Base-by-base conservation (phyloP, 2,113 vertebrate species). In the Sinocyclocheilus anshuiensis region DNA sequence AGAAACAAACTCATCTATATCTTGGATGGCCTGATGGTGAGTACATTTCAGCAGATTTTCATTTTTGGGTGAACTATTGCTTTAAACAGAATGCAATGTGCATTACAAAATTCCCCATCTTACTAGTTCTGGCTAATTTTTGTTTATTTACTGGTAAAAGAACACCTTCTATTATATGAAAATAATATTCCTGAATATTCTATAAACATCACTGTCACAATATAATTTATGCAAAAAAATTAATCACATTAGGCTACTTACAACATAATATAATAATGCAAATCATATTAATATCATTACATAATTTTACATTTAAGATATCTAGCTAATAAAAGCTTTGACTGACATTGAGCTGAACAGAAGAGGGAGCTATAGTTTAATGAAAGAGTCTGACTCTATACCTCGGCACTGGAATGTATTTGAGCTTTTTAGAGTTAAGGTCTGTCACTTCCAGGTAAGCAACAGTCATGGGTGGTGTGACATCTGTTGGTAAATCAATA, bases 391-490 rank as follows among this genome's bases (percentile, higher is more conserved):
- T 12, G 11, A 20, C 22, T 59, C 20, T 72, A 95, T 96, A 99
- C 98, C 97, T 96, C 3, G 97, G 97, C 81, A 99, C 92, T 45
- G 98, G 95, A 89, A 99, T 96, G 75, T 99, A 99, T 93, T 97
- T 97, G 76, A 99, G 91, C 92, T 96, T 99, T 91, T 99, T 99
- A 75, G 96, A 95, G 90, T 94, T 98, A 83, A 99, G 95, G 89
- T 99, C 98, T 3, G 96, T 96, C 89, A 99, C 96, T 93, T 99
- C 98, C 94, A 99, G 93, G 90, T 97, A 99, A 11, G 96, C 97
- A 77, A 97, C 94, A 24, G 95, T 92, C 91, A 95, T 88, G 29
- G 97, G 97, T 84, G 97, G 97, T 8, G 94, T 96, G 79, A 95
- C 93, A 89, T 96, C 98, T 99, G 94, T 79, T 92, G 89, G 90